Evolutionary conservation across 2,888 invertebrate species (phyloP).

Genomic region (Drosophila prolongata): DNA sequence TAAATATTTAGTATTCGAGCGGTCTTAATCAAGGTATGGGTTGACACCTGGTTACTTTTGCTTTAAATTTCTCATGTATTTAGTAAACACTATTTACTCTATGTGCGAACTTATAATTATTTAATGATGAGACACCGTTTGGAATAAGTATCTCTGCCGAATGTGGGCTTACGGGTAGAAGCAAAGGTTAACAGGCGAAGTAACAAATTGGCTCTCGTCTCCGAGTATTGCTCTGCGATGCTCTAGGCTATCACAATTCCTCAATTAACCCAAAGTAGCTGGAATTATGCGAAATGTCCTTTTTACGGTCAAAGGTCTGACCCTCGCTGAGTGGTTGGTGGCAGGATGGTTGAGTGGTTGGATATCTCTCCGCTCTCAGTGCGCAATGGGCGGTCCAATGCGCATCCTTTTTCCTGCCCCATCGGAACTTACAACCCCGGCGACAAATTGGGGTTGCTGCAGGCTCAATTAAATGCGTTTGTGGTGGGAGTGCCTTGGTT

Average conservation of each 20-base stretch:
- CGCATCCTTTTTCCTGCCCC: conserved; percentile 46
- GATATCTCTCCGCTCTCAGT: conserved; percentile 21
- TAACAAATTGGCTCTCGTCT: conserved; percentile 63
- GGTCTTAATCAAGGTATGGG: background rate
- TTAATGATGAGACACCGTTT: conserved; percentile 37
- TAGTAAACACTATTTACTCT: conserved; percentile 1
- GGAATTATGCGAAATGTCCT: conserved; percentile 67
- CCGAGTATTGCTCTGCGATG: conserved; percentile 65
- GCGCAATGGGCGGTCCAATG: conserved; percentile 67
- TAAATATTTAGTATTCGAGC: background rate
- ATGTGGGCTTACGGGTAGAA: conserved; percentile 44
- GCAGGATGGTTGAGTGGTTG: conserved; percentile 1
- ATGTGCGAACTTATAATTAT: conserved; percentile 51
- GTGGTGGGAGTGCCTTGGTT: conserved; percentile 80
- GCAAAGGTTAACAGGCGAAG: conserved; percentile 63
- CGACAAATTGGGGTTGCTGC: conserved; percentile 68
- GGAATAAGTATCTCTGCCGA: conserved; percentile 31
- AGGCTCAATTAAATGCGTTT: conserved; percentile 81
- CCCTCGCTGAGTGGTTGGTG: conserved; percentile 4
- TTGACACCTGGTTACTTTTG: conserved; percentile 9
- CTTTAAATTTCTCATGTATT: conserved; percentile 16
- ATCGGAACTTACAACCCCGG: conserved; percentile 46
- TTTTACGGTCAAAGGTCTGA: conserved; percentile 51
- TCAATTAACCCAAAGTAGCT: conserved; percentile 69
- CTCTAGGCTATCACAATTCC: conserved; percentile 55